Base-by-base conservation (phyloP, 2,888 invertebrate species). In the Hydroisotoma schaefferi region DNA sequence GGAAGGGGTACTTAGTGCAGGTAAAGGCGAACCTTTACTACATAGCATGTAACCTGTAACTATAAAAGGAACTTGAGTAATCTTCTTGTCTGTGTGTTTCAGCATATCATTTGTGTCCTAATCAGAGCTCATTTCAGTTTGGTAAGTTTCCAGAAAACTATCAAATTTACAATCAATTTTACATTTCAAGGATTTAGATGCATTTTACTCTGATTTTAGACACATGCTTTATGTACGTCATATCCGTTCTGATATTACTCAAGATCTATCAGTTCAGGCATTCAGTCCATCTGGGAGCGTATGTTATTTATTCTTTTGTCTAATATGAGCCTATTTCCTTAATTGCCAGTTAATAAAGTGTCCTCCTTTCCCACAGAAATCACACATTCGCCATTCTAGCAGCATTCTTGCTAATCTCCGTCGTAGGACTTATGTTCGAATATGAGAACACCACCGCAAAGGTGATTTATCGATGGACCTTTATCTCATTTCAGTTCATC, bases 161-260 rank as follows among this genome's bases (percentile, higher is more conserved):
- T 29, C 6, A 23, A 33, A 40, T 26, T 54, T 40, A 57, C 40
- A 54, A 44, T 38, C 26, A 49, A 15, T 40, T 40, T 44, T 53
- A 48, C 18, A 33, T 53, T 25, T 23, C n/a, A n/a, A n/a, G n/a
- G 40, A 38, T 40, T 40, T 38, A 2, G 25, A 26, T 38, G 15
- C 10, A 15, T 12, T 22, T 57, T 48, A 4, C 37, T 26, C 18
- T 43, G 20, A 22, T 59, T 51, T n/a, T 75, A 82, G 82, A 82
- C 73, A 82, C 82, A 0, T 79, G 82, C 2, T 82, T 81, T 70
- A 82, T 82, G 82, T 82, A 82, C 74, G 79, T 82, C 56, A 81
- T 82, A 51, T 80, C 81, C 2, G 79, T 80, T 63, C 74, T 82
- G 55, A 78, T 78, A 65, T 79, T 82, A 75, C 73, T 82, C 59